These are phyloP conservation scores for Haliclona indistincta DNA, from an alignment of 37 sponge, comb jelly and placozoan genomes.

Conservation along the genomic window DNA sequence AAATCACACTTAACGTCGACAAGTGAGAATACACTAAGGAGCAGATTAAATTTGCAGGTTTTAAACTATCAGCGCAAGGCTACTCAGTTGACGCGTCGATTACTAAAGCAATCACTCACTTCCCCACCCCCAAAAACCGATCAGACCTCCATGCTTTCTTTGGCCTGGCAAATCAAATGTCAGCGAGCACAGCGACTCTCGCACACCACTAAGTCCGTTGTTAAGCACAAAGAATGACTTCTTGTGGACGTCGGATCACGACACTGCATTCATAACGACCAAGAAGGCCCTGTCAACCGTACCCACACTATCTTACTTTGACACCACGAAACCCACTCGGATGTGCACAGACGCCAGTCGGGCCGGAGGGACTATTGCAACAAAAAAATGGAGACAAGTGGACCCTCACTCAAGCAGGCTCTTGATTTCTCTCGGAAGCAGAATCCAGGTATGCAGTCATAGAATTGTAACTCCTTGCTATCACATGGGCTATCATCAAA, in stretches of 20 bases:
- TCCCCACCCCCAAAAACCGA: slow-evolving; percentile 13
- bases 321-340: slow-evolving; percentile 13
- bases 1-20: slow-evolving; percentile 19
- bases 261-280: background rate
- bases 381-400: background rate
- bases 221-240: slow-evolving; percentile 52
- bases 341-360: slow-evolving; percentile 5
- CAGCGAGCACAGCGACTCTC: slow-evolving; percentile 4
- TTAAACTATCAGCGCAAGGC: background rate
- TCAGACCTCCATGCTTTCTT: slow-evolving; percentile 24
- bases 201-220: slow-evolving; percentile 10
- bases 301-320: slow-evolving; percentile 8
- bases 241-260: slow-evolving; percentile 9
- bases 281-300: slow-evolving; percentile 6
- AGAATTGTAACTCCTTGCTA: slow-evolving; percentile 1
- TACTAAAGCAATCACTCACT: slow-evolving; percentile 22
- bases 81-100: slow-evolving; percentile 17
- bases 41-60: slow-evolving; percentile 18
- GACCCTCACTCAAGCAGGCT: slow-evolving; percentile 3
- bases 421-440: slow-evolving; percentile 2
- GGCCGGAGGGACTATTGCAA: background rate
- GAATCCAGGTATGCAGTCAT: slow-evolving; percentile 2
- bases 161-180: slow-evolving; percentile 21
- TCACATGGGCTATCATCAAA: slow-evolving; percentile 6
- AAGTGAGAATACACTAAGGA: slow-evolving; percentile 12